These are phyloP conservation scores for Mus pahari DNA, from an alignment of 2,113 vertebrate species.

Conservation along the genomic window DNA sequence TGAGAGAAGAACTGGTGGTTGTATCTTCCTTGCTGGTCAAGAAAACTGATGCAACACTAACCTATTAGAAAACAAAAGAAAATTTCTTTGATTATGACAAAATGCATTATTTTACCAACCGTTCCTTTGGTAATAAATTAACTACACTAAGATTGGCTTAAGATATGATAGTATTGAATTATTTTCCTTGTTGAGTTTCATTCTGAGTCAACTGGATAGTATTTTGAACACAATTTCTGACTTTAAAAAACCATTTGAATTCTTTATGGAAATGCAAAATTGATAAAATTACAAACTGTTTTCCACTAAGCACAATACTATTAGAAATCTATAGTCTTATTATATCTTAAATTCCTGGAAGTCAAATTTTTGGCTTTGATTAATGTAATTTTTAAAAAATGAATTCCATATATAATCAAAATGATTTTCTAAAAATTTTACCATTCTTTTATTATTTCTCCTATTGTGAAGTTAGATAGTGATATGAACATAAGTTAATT, in stretches of 20 bases:
- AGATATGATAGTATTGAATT: not conserved
- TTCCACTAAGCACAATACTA: not conserved
- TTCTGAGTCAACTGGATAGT: not conserved
- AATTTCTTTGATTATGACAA: not conserved
- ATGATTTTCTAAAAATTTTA: conserved; percentile 3
- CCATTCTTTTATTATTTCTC: conserved; percentile 18
- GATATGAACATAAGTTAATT: not conserved
- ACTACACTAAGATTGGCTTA: not conserved
- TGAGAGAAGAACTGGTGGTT: too few relatives aligned
- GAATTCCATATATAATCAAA: not conserved
- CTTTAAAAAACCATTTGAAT: not conserved
- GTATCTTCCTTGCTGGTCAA: too few relatives aligned
- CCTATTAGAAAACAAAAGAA: not conserved
- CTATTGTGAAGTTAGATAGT: not conserved
- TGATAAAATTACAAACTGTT: not conserved
- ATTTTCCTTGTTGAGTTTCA: not conserved
- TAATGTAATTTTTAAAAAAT: not conserved
- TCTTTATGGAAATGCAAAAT: conserved; percentile 11
- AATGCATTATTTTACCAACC: not conserved
- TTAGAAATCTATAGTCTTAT: not conserved
- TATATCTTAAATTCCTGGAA: not conserved
- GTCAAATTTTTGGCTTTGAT: not conserved
- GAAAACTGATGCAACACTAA: too few relatives aligned
- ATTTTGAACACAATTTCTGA: conserved; percentile 6
- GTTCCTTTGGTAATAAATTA: not conserved